These are phyloP conservation scores for Chionis minor DNA, from an alignment of 2,113 vertebrate genomes.

Conservation along the genomic window DNA sequence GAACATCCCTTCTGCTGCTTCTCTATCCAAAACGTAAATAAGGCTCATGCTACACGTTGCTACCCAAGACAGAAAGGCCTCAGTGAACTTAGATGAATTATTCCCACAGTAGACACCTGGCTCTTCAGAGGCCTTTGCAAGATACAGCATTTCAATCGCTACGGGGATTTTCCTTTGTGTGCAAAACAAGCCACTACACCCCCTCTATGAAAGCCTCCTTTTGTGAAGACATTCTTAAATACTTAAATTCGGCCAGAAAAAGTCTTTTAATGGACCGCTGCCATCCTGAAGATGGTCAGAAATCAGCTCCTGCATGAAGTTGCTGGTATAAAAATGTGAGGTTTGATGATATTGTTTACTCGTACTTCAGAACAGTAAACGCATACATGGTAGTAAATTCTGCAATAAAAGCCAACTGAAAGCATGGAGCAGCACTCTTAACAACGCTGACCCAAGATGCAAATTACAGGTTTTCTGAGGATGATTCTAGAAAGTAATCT, in stretches of 20 bases:
- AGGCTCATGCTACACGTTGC: neutral
- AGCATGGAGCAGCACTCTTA: neutral
- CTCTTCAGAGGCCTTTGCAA: neutral
- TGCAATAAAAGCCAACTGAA: constrained; percentile 15
- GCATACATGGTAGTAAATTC: constrained; percentile 10
- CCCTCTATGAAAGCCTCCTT: neutral
- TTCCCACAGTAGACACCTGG: neutral
- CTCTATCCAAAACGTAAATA: neutral
- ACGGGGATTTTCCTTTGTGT: neutral
- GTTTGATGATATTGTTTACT: constrained; percentile 43
- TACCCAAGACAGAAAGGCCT: neutral
- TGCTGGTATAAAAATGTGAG: constrained; percentile 18
- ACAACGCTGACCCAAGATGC: constrained; percentile 5
- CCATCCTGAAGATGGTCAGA: neutral
- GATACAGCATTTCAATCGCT: neutral
- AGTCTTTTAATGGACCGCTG: neutral
- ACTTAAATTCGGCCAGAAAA: neutral
- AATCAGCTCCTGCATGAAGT: neutral
- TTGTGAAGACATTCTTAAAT: neutral
- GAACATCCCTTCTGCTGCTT: neutral
- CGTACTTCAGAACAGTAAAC: constrained; percentile 24
- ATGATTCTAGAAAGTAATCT: constrained; percentile 45
- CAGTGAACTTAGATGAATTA: neutral
- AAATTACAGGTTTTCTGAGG: constrained; percentile 52
- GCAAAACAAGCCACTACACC: neutral